These are phyloP conservation scores for Capreolus pygargus DNA, from an alignment of 2,113 vertebrate genomes.

Conservation along the genomic window DNA sequence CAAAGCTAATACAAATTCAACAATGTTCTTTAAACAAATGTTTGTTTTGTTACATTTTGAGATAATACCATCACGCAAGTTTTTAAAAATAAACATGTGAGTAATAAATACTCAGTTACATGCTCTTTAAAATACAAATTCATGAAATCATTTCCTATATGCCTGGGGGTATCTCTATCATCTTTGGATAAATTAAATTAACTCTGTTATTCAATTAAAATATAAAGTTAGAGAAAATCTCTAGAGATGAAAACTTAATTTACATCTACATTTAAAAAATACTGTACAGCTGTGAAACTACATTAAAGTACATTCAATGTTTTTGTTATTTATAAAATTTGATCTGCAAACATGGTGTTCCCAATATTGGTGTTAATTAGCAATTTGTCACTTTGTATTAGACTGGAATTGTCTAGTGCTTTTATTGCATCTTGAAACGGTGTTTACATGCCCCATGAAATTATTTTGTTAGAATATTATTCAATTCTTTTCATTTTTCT, in stretches of 20 bases:
- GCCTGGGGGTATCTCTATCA: neutral
- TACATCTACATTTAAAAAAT: conserved; percentile 12
- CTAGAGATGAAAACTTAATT: neutral
- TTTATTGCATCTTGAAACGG: neutral
- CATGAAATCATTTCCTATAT: neutral
- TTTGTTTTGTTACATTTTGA: neutral
- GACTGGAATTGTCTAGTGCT: neutral
- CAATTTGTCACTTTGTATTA: conserved; percentile 34
- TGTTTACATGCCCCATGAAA: neutral
- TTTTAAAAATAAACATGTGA: neutral
- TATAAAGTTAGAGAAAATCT: neutral
- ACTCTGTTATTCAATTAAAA: neutral
- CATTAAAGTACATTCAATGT: neutral
- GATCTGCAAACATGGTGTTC: neutral
- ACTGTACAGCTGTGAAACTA: neutral
- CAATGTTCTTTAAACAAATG: neutral
- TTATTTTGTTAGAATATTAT: neutral
- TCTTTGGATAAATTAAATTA: neutral
- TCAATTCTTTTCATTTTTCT: neutral
- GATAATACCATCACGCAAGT: neutral
- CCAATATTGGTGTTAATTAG: conserved; percentile 38
- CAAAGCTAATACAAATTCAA: conserved; percentile 10
- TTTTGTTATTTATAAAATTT: conserved; percentile 32
- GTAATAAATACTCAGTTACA: neutral
- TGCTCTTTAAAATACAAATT: neutral